phyloP scores from a whole-genome alignment of 2,113 vertebrate genomes.

The Sorex fumeus region DNA sequence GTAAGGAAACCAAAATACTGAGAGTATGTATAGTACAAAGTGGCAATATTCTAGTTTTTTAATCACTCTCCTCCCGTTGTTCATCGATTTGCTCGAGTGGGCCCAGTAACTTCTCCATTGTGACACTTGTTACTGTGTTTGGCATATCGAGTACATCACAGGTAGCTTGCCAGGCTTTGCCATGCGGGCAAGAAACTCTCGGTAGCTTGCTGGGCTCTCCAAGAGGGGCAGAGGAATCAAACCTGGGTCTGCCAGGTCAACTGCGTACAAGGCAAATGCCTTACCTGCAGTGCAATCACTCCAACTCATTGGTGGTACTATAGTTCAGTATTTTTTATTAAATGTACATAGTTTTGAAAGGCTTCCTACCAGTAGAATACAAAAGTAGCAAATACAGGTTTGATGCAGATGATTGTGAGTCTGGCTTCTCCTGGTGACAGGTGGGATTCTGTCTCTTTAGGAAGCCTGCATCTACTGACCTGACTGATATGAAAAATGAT shows the following conservation, averaged over 20 bases:
- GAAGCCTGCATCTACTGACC: constrained; percentile 24
- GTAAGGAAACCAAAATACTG: neutral
- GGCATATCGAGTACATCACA: too few species aligned
- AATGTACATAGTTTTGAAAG: neutral
- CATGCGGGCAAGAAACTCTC: too few species aligned
- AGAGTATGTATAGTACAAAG: neutral
- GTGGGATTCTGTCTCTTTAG: constrained; percentile 20
- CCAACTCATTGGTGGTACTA: neutral
- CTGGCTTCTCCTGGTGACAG: neutral
- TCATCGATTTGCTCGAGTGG: too few species aligned
- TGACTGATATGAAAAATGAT: constrained; percentile 51
- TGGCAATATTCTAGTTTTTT: neutral
- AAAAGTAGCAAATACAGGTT: neutral
- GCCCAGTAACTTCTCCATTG: too few species aligned
- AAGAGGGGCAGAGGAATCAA: too few species aligned
- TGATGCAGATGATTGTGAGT: constrained; percentile 22
- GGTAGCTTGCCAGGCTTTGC: too few species aligned
- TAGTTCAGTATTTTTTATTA: constrained; percentile 40
- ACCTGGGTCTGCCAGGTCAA: too few species aligned
- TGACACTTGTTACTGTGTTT: too few species aligned
- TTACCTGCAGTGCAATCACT: too few species aligned
- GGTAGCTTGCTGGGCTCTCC: too few species aligned
- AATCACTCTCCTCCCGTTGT: too few species aligned
- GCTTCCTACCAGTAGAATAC: neutral
- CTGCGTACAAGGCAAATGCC: too few species aligned